Evolutionary conservation across 2,888 invertebrate genomes (phyloP).

Genomic region (Cantharis nigra): DNA sequence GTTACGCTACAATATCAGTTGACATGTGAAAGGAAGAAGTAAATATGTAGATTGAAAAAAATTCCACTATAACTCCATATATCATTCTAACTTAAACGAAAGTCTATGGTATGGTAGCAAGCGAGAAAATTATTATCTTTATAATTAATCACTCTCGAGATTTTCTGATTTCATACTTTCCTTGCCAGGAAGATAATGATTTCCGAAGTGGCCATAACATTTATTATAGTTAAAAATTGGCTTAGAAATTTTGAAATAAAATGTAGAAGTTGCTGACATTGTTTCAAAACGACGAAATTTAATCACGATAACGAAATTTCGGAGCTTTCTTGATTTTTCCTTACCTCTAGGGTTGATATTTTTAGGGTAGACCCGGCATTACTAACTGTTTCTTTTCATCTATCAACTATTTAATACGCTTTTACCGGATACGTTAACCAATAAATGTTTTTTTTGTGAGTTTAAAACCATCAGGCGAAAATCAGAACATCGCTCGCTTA

Average conservation of each 20-base stretch:
- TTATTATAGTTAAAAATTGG: neutral
- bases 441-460: neutral
- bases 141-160: neutral
- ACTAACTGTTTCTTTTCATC: neutral
- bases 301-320: neutral
- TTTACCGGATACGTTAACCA: neutral
- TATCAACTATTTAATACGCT: neutral
- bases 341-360: neutral
- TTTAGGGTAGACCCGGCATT: neutral
- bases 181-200: neutral
- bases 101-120: neutral
- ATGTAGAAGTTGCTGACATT: neutral
- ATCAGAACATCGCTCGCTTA: no score
- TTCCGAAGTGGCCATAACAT: neutral
- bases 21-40: conserved; percentile 1
- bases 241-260: neutral
- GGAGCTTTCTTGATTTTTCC: neutral
- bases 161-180: neutral
- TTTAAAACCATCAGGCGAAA: no score
- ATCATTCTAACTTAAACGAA: neutral
- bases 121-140: neutral
- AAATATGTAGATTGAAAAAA: neutral
- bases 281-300: neutral
- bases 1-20: neutral
- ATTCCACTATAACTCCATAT: neutral